Percentiles rank a stretch among this genome's conserved stretches.
These are phyloP conservation scores for Galerucella calmariensis DNA, from an alignment of 2,888 invertebrate genomes.

Conservation along the genomic window DNA sequence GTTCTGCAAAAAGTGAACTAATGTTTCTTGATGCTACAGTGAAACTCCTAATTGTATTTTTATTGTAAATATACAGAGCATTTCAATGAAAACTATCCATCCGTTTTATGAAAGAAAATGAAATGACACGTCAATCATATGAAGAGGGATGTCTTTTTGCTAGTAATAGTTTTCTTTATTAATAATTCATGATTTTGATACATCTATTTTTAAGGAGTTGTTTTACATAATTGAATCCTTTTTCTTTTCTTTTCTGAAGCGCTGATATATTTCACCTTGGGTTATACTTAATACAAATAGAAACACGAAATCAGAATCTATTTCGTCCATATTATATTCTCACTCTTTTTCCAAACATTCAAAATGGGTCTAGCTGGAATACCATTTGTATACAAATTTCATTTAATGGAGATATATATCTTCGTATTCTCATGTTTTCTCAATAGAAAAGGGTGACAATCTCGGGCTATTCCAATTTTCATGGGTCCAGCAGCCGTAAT, in stretches of 20 bases:
- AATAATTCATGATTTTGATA: no score
- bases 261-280: not conserved
- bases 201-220: no score
- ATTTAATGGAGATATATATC: slow-evolving; percentile 32
- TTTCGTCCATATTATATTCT: not conserved
- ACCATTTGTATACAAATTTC: slow-evolving; percentile 29
- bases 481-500: slow-evolving; percentile 16
- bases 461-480: slow-evolving; percentile 29
- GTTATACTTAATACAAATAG: not conserved
- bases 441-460: slow-evolving; percentile 29
- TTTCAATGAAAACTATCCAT: not conserved
- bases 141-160: no score
- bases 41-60: not conserved
- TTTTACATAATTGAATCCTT: no score
- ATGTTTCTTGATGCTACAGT: not conserved
- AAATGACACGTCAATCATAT: no score
- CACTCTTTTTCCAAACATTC: not conserved
- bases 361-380: slow-evolving; percentile 5
- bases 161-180: no score
- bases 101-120: not conserved
- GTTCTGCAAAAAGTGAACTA: not conserved
- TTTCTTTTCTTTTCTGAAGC: not conserved
- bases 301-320: not conserved
- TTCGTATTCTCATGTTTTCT: slow-evolving; percentile 29
- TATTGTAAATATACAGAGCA: not conserved